Conservation (phyloP, 1,140 invertebrate genomes). For the Dolichoris vasculosae region DNA sequence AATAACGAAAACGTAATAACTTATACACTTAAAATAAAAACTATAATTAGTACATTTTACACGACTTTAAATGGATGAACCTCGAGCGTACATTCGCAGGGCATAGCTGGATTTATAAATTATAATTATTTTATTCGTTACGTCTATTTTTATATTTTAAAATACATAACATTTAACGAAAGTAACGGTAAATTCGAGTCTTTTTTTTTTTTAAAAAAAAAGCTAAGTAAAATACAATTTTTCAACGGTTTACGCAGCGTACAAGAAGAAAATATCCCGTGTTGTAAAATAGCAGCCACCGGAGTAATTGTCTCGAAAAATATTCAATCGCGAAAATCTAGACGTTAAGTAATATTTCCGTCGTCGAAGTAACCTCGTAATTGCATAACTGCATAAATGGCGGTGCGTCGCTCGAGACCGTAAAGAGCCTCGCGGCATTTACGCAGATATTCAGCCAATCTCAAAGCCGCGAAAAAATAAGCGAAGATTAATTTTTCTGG, state of each 20-base stretch:
- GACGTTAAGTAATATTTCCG: not conserved
- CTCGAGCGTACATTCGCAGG: too few species aligned
- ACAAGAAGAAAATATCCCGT: not conserved
- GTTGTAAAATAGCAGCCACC: not conserved
- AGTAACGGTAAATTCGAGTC: not conserved
- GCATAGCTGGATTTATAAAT: too few species aligned
- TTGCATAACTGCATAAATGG: not conserved
- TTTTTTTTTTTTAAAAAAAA: not conserved
- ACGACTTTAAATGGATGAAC: too few species aligned
- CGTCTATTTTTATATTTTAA: too few species aligned
- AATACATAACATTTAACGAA: too few species aligned
- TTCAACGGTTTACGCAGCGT: not conserved
- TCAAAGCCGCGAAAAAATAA: not conserved
- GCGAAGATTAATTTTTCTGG: slow-evolving; percentile 33
- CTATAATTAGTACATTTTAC: too few species aligned
- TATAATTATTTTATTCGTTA: too few species aligned
- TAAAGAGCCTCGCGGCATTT: not conserved
- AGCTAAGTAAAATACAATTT: not conserved
- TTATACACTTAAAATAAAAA: too few species aligned
- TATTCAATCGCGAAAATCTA: not conserved
- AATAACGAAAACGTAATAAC: too few species aligned
- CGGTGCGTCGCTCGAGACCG: not conserved
- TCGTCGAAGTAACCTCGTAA: not conserved
- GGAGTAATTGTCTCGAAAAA: not conserved
- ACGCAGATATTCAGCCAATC: not conserved